phyloP scores from a whole-genome alignment of 2,888 invertebrate genomes.

The Lobophora halterata region DNA sequence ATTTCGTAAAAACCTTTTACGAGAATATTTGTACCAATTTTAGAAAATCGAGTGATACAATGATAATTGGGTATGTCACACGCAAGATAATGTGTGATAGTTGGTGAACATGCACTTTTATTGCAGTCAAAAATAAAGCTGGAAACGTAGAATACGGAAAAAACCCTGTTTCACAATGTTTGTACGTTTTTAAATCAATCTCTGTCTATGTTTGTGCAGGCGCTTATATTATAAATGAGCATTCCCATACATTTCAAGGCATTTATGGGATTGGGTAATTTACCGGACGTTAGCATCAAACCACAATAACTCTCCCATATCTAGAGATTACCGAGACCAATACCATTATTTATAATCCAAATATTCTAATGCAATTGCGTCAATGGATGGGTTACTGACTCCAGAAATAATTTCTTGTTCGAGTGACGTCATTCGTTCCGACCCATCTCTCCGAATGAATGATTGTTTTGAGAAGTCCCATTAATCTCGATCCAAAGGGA shows the following conservation, averaged over 20 bases:
- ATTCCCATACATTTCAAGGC: slow-evolving; percentile 35
- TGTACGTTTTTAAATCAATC: too few relatives aligned
- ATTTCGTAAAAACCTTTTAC: too few relatives aligned
- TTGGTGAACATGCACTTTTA: too few relatives aligned
- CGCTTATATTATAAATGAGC: slow-evolving; percentile 40
- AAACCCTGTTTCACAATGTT: too few relatives aligned
- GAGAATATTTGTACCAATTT: too few relatives aligned
- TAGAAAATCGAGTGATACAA: too few relatives aligned
- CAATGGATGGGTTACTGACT: slow-evolving; percentile 37
- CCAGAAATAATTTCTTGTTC: slow-evolving; percentile 39
- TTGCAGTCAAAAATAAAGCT: too few relatives aligned
- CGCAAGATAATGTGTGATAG: too few relatives aligned
- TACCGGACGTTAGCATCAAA: slow-evolving; percentile 41
- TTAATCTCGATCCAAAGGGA: slow-evolving; percentile 56
- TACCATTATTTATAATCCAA: slow-evolving; percentile 50
- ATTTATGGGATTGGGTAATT: slow-evolving; percentile 41
- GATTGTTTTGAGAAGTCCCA: slow-evolving; percentile 49
- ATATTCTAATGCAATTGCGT: slow-evolving; percentile 55
- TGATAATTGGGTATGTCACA: too few relatives aligned
- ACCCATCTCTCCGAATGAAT: slow-evolving; percentile 48
- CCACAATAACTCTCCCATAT: slow-evolving; percentile 53
- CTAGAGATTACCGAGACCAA: slow-evolving; percentile 45
- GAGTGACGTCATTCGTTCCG: slow-evolving; percentile 45
- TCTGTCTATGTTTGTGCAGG: too few relatives aligned
- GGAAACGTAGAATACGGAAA: too few relatives aligned